Evolutionary conservation across 2,113 vertebrate genomes (phyloP).

Genomic region (Dermatemys mawii): DNA sequence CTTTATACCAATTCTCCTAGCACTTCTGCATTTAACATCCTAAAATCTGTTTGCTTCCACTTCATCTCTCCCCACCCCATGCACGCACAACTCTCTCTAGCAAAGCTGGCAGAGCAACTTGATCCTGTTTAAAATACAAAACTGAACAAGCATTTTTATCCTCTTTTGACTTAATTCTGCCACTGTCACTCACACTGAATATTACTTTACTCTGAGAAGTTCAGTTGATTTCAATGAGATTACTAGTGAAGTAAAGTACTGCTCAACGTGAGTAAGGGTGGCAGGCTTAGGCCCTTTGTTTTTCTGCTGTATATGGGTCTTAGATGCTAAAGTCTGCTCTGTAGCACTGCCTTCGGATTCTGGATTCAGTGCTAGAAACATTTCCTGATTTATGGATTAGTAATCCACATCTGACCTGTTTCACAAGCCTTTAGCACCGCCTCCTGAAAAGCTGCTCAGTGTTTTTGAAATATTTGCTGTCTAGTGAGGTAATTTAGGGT

Average conservation of each 20-base stretch:
- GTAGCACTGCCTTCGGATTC: not conserved
- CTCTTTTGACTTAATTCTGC: not conserved
- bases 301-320: not conserved
- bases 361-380: not conserved
- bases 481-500: not conserved
- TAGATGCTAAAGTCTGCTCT: not conserved
- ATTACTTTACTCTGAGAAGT: not conserved
- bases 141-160: not conserved
- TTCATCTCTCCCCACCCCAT: not conserved
- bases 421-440: not conserved
- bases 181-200: not conserved
- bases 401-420: not conserved
- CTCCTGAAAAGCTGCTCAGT: not conserved
- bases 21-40: not conserved
- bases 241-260: not conserved
- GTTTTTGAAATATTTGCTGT: not conserved
- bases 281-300: not conserved
- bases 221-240: not conserved
- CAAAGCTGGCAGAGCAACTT: not conserved
- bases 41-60: not conserved
- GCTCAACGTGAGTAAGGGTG: not conserved
- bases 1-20: slow-evolving; percentile 2
- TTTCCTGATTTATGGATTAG: not conserved
- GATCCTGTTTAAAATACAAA: slow-evolving; percentile 11
- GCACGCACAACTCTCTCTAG: not conserved